These are phyloP conservation scores for Lepilemur ruficaudatus DNA, from an alignment of 2,797 vertebrate genomes.

Conservation along the genomic window DNA sequence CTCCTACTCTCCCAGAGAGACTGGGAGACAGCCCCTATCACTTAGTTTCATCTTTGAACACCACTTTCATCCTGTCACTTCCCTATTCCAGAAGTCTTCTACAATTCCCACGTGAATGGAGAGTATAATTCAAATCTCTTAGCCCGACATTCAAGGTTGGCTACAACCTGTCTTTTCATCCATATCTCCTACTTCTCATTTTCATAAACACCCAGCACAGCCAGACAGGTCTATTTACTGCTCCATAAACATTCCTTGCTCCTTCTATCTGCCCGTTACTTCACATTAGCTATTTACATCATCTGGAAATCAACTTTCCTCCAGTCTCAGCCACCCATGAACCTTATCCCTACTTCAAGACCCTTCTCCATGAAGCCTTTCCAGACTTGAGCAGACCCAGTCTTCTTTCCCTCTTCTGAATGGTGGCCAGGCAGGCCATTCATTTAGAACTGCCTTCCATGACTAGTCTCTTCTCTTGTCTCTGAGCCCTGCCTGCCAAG, in stretches of 20 bases:
- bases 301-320: neutral
- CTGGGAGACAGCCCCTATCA: neutral
- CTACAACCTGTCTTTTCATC: neutral
- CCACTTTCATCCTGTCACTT: neutral
- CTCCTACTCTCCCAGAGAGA: neutral
- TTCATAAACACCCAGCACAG: neutral
- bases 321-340: neutral
- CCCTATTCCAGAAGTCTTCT: neutral
- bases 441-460: neutral
- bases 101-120: neutral
- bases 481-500: neutral
- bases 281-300: neutral
- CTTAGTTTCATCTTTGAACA: neutral
- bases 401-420: neutral
- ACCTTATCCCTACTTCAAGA: neutral
- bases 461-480: neutral
- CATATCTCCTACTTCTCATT: neutral
- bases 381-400: neutral
- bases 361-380: neutral
- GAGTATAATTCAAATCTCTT: constrained; percentile 4
- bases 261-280: neutral
- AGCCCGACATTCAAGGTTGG: neutral
- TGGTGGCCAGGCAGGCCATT: neutral
- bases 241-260: neutral
- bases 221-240: neutral